Evolutionary conservation across 2,113 vertebrate genomes (phyloP).

Genomic region (Elaphurus davidianus): DNA sequence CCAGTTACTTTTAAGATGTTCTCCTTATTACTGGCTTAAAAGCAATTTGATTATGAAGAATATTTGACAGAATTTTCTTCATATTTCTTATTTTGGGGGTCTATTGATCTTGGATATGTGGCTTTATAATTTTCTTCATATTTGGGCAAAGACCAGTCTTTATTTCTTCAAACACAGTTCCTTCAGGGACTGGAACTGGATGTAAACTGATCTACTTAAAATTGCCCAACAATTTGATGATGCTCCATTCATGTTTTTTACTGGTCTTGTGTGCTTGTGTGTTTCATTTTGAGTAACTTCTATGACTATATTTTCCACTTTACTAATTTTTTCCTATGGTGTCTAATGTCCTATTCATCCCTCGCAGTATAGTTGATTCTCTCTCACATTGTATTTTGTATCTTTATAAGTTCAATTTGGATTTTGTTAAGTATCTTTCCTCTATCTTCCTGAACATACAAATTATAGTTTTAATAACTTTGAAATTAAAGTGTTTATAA

Average conservation of each 20-base stretch:
- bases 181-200: background rate
- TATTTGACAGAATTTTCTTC: background rate
- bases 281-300: background rate
- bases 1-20: background rate
- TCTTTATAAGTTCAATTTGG: background rate
- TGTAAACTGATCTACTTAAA: background rate
- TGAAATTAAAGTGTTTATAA: background rate
- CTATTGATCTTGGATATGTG: background rate
- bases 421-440: background rate
- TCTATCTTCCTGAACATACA: background rate
- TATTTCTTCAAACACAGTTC: background rate
- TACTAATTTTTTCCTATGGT: background rate
- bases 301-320: background rate
- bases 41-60: background rate
- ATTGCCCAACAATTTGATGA: background rate
- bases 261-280: background rate
- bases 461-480: background rate
- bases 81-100: background rate
- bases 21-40: background rate
- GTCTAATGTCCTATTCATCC: background rate
- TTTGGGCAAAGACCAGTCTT: background rate
- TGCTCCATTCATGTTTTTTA: background rate
- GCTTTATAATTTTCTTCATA: background rate
- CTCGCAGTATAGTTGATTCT: background rate
- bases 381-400: background rate